These are phyloP conservation scores for Ypsolopha sequella DNA, from an alignment of 2,888 invertebrate species.

Conservation along the genomic window DNA sequence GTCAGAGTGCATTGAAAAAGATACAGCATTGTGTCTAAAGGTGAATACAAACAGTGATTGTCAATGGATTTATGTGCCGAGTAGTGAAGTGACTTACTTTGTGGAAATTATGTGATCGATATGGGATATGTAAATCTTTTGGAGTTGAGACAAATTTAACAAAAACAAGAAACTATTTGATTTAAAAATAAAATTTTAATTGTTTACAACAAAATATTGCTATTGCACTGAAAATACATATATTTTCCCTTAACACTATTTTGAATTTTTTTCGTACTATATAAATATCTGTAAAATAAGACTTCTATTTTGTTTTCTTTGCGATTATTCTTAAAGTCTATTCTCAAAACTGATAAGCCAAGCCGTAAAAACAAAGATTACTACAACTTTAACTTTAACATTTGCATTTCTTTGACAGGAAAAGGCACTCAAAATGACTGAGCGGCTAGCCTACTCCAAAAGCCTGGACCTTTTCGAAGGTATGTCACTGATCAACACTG, in stretches of 20 bases:
- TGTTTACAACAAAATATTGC: too few species aligned
- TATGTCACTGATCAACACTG: conserved; percentile 61
- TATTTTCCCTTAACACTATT: too few species aligned
- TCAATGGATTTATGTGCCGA: conserved; percentile 1
- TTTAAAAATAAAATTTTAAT: too few species aligned
- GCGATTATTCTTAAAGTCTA: too few species aligned
- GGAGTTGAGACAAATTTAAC: background rate
- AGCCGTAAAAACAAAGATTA: too few species aligned
- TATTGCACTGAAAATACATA: too few species aligned
- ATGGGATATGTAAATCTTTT: background rate
- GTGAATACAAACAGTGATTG: conserved; percentile 41
- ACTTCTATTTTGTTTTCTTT: too few species aligned
- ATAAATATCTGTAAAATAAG: too few species aligned
- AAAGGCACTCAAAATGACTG: conserved; percentile 72
- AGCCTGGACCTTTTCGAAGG: conserved; percentile 65
- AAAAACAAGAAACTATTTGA: background rate
- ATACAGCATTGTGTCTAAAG: conserved; percentile 73
- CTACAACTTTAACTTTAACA: too few species aligned
- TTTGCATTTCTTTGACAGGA: conserved; percentile 43
- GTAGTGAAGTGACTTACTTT: background rate
- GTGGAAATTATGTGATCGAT: background rate
- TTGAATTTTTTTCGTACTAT: too few species aligned
- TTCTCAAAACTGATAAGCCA: too few species aligned
- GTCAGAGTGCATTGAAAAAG: conserved; percentile 70
- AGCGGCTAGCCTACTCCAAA: conserved; percentile 65